A percentile compares a stretch with the other conserved stretches of the same genome.
These are phyloP conservation scores for Caenorhabditis virilis DNA, from an alignment of 2,888 invertebrate species.

Conservation along the genomic window DNA sequence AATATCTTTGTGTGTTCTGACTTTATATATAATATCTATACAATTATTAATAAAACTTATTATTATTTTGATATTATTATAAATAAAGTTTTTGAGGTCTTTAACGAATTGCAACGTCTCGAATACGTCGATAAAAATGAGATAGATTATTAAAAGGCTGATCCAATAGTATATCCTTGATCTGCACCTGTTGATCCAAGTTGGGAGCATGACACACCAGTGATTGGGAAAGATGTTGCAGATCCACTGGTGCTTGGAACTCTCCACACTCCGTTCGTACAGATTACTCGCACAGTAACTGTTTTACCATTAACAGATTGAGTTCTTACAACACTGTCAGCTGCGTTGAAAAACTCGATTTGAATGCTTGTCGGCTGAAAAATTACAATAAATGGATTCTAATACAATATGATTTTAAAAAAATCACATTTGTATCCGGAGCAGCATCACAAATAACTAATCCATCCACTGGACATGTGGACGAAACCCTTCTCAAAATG, in stretches of 20 bases:
- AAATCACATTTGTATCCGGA: constrained; percentile 31
- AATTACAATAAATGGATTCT: background rate
- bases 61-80: background rate
- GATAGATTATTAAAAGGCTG: no score
- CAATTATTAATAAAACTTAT: background rate
- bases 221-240: constrained; percentile 2
- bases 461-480: constrained; percentile 39
- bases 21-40: background rate
- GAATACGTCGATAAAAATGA: no score
- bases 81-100: background rate
- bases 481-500: constrained; percentile 38
- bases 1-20: background rate
- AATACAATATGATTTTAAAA: background rate
- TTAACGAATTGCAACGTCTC: background rate
- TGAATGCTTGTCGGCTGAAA: constrained; percentile 23
- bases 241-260: constrained; percentile 5
- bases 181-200: constrained; percentile 29
- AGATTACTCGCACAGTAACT: constrained; percentile 11
- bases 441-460: constrained; percentile 39
- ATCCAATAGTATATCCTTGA: no score
- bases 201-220: constrained; percentile 32
- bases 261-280: constrained; percentile 22
- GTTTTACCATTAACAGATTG: constrained; percentile 5
- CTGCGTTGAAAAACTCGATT: constrained; percentile 18
- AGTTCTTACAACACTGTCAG: constrained; percentile 17